Base-by-base conservation (phyloP, 2,888 invertebrate species). In the Labia minor region DNA sequence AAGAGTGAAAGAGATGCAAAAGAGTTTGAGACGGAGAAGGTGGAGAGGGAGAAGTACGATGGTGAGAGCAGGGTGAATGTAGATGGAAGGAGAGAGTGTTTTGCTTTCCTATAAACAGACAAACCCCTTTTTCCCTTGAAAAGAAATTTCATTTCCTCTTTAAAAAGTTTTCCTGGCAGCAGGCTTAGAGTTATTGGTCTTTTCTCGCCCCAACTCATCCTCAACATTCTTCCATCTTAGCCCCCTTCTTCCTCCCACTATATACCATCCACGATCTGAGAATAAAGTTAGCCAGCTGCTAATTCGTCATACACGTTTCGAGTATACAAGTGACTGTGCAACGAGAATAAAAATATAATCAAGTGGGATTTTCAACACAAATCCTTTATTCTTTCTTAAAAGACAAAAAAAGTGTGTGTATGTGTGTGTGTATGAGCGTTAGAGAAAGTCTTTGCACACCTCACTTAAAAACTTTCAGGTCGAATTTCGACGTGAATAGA, bases 111-210 rank as follows among this genome's bases (percentile, higher is more conserved):
- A 26, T 26, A 26, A 26, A 26, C 26, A 26, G 49, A 49, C 49
- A 49, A 49, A 49, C 49, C 49, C 26, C 26, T 26, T 49, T 49
- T 49, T 49, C 49, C 14, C 49, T 49, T 49, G 49, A 49, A 49
- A 49, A 49, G n/a, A 49, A 49, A 49, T 49, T 49, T 49, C 49
- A 49, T 49, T 49, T 49, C 49, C 49, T 49, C 49, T 49, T 49
- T 49, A 49, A 49, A 49, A 49, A 16, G 14, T 49, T 49, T 11
- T 3, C 14, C 16, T 49, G 49, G 49, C 49, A 49, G 14, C 49
- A 4, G 49, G 49, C 49, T 49, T 49, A 49, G 16, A 49, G n/a
- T 49, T 49, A 49, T 49, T 16, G 49, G 16, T n/a, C 49, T 49
- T 49, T 49, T 49, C 26, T 26, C 26, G 26, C 26, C 26, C n/a